Evolutionary conservation across 35 echinoderm and acorn worm species (phyloP).

Genomic region (Anneissia japonica): DNA sequence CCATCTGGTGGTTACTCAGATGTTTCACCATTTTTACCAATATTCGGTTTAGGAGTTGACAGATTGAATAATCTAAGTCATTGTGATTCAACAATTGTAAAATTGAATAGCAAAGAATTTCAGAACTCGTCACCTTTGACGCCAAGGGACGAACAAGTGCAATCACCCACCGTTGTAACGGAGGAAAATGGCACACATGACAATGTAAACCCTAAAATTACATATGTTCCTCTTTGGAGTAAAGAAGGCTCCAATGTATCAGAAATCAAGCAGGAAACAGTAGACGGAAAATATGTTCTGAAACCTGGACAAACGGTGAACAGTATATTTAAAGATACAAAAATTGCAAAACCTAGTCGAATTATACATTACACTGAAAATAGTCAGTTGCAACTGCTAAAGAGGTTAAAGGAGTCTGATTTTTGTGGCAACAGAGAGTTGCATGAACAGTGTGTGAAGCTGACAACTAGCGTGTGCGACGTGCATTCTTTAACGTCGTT

Average conservation of each 20-base stretch:
- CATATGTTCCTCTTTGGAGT: neutral
- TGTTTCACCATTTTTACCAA: neutral
- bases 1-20: neutral
- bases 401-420: neutral
- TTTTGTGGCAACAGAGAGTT: neutral
- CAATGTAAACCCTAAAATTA: neutral
- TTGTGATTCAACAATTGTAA: neutral
- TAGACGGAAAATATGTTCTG: neutral
- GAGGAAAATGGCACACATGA: neutral
- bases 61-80: neutral
- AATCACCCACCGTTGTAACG: neutral
- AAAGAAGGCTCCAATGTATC: neutral
- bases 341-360: neutral
- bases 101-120: neutral
- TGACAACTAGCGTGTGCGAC: neutral
- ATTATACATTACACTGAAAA: neutral
- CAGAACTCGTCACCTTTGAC: neutral
- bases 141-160: neutral
- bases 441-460: neutral
- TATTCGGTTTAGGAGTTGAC: neutral
- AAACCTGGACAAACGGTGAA: neutral
- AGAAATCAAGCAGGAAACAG: neutral
- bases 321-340: neutral
- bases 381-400: neutral
- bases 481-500: neutral